Percentiles rank a stretch among this genome's conserved stretches.
Conservation (phyloP, 2,888 invertebrate genomes). For the Apodemia mormo region DNA sequence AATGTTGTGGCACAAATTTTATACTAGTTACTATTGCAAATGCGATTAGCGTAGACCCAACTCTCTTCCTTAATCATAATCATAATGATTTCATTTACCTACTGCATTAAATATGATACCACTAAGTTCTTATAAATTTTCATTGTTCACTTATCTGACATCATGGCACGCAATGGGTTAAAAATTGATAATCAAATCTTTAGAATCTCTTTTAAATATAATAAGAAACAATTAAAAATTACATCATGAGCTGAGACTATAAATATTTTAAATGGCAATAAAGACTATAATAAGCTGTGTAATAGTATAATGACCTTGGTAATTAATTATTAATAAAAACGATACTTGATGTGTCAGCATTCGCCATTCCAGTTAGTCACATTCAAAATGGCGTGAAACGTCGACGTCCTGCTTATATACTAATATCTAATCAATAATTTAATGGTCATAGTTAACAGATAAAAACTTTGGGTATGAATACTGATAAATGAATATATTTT, state of each 20-base stretch:
- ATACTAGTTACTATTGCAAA: too few species aligned
- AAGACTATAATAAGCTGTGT: not conserved
- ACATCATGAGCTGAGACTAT: not conserved
- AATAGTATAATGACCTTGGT: not conserved
- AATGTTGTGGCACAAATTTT: too few species aligned
- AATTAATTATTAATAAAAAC: not conserved
- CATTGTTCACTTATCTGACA: too few species aligned
- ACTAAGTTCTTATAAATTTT: too few species aligned
- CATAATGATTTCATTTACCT: too few species aligned
- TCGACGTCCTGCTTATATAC: not conserved
- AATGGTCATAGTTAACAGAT: not conserved
- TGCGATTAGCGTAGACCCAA: too few species aligned
- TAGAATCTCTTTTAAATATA: too few species aligned
- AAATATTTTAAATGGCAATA: not conserved
- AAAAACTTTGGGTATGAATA: not conserved
- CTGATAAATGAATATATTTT: not conserved
- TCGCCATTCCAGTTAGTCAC: not conserved
- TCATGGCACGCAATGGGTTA: too few species aligned
- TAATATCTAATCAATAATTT: not conserved
- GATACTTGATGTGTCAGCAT: not conserved
- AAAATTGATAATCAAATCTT: too few species aligned
- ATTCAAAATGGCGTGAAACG: conserved; percentile 1
- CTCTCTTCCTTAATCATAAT: too few species aligned
- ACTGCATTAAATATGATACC: too few species aligned
- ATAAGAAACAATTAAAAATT: too few species aligned